Base-by-base conservation (phyloP, 2,888 invertebrate genomes). In the Lycophotia porphyrea region DNA sequence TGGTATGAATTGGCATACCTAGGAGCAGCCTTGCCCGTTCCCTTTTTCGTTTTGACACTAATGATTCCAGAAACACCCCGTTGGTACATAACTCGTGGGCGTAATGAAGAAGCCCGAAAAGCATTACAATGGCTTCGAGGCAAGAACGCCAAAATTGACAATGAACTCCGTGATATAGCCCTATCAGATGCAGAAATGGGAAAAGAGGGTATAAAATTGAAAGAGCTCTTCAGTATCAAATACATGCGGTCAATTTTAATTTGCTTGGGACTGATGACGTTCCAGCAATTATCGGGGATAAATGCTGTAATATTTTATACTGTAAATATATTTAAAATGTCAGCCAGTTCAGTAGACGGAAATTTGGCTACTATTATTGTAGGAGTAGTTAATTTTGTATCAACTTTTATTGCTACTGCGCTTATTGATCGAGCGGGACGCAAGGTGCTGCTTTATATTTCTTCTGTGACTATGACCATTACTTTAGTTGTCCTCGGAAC, bases 301-400 rank as follows among this genome's bases (percentile, higher is more conserved):
- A 99, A 99, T 93, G 99, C 99, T 11, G 98, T 99, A 72, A 99
- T 99, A 93, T 99, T 99, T 95, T 99, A 99, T 92, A 98, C 99
- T 0, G 98, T 98, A 0, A 96, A 97, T 82, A 99, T 99, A 88
- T 99, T 99, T 93, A 95, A 98, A 95, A 97, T 97, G 93, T 98
- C 99, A 24, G 99, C 98, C 39, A 98, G 98, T 89, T 97, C 97
- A 9, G 97, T 99, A 75, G 97, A 98, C 89, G 97, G 97, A 87
- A 97, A 98, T 91, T 85, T 98, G 44, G 98, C 98, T 74, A 98
- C 99, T 13, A 99, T 99, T 73, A 98, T 99, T 86, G 98, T 99
- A 2, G 99, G 99, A 21, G 92, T 98, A 18, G 99, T 99, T 0
- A 99, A 99, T 92, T 98, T 99, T 91, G 96, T 97, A n/a, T 98